phyloP scores from a whole-genome alignment of 2,113 vertebrate genomes.

The Strix aluco region DNA sequence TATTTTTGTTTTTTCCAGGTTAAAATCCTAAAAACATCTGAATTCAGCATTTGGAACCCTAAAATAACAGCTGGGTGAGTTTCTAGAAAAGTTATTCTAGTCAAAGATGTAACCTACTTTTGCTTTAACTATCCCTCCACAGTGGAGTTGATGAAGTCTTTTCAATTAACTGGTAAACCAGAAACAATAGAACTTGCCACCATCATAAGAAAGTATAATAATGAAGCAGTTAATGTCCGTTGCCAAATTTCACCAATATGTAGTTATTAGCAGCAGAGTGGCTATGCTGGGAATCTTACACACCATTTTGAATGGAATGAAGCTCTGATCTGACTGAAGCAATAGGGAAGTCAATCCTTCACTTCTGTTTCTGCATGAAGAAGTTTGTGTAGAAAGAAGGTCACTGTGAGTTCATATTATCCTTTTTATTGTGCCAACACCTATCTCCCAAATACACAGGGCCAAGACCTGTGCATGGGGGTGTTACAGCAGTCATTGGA shows the following conservation, averaged over 20 bases:
- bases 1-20: neutral
- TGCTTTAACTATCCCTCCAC: accelerated
- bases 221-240: accelerated
- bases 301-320: neutral
- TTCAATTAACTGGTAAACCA: neutral
- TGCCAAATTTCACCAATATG: neutral
- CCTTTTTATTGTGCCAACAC: neutral
- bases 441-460: neutral
- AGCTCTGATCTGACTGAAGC: neutral
- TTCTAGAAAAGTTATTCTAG: neutral
- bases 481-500: neutral
- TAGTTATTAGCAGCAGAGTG: neutral
- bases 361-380: neutral
- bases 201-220: neutral
- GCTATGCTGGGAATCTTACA: neutral
- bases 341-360: neutral
- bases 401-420: neutral
- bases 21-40: neutral
- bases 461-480: neutral
- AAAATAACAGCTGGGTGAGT: neutral
- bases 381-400: neutral
- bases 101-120: neutral
- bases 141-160: neutral
- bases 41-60: neutral
- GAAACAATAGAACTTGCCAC: neutral